phyloP scores from a whole-genome alignment of 2,113 vertebrate species.

The Sclerurus mexicanus region DNA sequence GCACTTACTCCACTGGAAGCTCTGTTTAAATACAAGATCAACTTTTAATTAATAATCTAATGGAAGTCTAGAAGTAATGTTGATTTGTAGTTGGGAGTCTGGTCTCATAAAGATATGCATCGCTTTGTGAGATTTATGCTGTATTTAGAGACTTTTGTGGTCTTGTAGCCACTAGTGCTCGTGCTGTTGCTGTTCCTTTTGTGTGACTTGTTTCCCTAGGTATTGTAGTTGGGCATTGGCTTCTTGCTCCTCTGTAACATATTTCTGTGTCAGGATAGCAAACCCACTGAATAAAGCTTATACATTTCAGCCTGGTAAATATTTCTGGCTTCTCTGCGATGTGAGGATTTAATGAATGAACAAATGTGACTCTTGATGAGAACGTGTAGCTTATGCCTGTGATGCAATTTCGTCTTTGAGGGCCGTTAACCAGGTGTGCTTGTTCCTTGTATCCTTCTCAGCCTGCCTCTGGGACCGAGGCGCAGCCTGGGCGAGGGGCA shows the following conservation, averaged over 20 bases:
- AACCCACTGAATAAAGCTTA: background rate
- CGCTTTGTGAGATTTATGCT: background rate
- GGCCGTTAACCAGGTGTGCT: background rate
- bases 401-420: constrained; percentile 9
- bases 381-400: background rate
- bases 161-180: background rate
- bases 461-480: background rate
- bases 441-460: constrained; percentile 12
- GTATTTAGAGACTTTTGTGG: background rate
- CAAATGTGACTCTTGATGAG: constrained; percentile 41
- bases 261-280: constrained; percentile 27
- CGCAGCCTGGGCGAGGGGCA: background rate
- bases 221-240: accelerated
- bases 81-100: background rate
- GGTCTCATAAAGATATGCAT: background rate
- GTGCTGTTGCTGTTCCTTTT: background rate
- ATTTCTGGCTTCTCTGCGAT: constrained; percentile 25
- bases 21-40: background rate
- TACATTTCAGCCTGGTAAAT: constrained; percentile 13
- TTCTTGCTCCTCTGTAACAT: background rate
- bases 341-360: constrained; percentile 25
- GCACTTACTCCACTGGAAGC: background rate
- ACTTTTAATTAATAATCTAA: background rate
- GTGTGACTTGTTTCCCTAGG: background rate
- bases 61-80: background rate